These are phyloP conservation scores for Oligia strigilis DNA, from an alignment of 2,888 invertebrate species.

Conservation along the genomic window DNA sequence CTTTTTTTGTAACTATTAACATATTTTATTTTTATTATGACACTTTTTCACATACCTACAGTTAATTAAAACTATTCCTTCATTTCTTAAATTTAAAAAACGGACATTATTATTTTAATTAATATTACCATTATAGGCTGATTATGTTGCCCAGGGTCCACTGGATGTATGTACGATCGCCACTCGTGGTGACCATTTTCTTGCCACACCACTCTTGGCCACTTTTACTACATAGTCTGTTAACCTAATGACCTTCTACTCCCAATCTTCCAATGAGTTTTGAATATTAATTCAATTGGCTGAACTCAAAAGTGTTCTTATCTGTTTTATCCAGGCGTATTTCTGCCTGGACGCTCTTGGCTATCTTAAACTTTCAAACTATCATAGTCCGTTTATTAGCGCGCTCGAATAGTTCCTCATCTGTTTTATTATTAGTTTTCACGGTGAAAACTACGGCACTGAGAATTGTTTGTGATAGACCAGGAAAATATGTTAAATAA, in stretches of 20 bases:
- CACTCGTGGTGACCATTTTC: too few relatives aligned
- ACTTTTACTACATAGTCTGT: not conserved
- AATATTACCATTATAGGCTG: too few relatives aligned
- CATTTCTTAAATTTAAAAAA: too few relatives aligned
- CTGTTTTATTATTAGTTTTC: not conserved
- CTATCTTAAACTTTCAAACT: slow-evolving; percentile 17
- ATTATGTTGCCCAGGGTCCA: too few relatives aligned
- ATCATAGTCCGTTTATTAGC: slow-evolving; percentile 26
- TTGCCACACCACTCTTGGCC: too few relatives aligned
- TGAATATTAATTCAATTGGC: slow-evolving; percentile 1
- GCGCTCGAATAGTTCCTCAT: slow-evolving; percentile 1
- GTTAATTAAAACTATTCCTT: too few relatives aligned
- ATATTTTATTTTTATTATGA: too few relatives aligned
- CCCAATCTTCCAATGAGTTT: not conserved
- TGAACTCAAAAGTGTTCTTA: slow-evolving; percentile 14
- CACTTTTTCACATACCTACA: too few relatives aligned
- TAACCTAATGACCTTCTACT: not conserved
- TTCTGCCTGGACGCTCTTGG: not conserved
- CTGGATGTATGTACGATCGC: too few relatives aligned
- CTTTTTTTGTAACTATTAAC: too few relatives aligned
- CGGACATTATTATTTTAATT: too few relatives aligned
- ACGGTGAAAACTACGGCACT: too few relatives aligned
- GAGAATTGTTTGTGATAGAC: not conserved
- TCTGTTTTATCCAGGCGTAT: slow-evolving; percentile 4
- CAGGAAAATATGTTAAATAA: not conserved